Conservation (phyloP, 2,797 vertebrate genomes). For the Phaenicophaeus curvirostris region DNA sequence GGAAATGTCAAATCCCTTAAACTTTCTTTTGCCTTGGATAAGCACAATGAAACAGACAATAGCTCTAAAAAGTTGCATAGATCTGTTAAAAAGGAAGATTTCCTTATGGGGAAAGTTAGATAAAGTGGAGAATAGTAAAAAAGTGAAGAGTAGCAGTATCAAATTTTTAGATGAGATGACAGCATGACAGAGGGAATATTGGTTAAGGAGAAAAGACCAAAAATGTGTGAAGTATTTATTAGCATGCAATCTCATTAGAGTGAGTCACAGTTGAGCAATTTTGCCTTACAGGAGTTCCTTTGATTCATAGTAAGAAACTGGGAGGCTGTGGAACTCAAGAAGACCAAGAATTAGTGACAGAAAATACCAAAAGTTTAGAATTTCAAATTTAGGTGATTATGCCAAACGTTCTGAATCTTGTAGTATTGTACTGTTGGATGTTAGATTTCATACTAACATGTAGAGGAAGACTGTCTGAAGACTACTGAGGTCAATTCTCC, state of each 20-base stretch:
- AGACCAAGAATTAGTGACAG: slow-evolving; percentile 11
- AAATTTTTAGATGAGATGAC: background rate
- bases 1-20: background rate
- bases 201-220: background rate
- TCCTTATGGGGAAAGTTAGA: background rate
- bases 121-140: background rate
- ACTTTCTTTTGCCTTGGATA: background rate
- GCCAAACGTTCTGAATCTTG: slow-evolving; percentile 8
- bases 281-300: slow-evolving; percentile 40
- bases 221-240: background rate
- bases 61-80: background rate
- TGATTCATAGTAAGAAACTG: slow-evolving; percentile 28
- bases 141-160: background rate
- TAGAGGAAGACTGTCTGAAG: background rate
- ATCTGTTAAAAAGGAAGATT: background rate
- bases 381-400: background rate
- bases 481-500: background rate
- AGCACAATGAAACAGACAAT: background rate
- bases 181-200: background rate
- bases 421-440: background rate
- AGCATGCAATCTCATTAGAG: slow-evolving; percentile 13
- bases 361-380: slow-evolving; percentile 26
- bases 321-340: background rate
- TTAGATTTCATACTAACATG: background rate
- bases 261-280: slow-evolving; percentile 26